These are phyloP conservation scores for Chorisops tibialis DNA, from an alignment of 2,888 invertebrate genomes.

Conservation along the genomic window DNA sequence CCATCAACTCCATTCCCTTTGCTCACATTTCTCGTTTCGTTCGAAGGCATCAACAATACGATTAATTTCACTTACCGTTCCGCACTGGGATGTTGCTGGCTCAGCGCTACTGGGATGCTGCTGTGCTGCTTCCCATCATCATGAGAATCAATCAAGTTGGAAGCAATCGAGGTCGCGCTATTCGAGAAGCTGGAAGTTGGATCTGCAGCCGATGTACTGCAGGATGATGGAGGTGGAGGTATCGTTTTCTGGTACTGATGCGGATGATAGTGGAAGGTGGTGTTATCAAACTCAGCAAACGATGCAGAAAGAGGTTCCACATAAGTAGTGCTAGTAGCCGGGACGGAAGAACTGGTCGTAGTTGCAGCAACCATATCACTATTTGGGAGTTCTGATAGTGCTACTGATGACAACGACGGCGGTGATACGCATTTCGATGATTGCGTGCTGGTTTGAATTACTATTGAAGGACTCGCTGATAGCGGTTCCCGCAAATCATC, in stretches of 20 bases:
- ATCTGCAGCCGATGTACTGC: not conserved
- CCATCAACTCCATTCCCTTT: no score
- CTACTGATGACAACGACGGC: not conserved
- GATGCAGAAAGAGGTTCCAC: conserved; percentile 17
- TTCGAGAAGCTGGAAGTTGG: not conserved
- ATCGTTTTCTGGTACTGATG: conserved; percentile 27
- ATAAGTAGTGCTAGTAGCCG: not conserved
- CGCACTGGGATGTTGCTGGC: conserved; percentile 27
- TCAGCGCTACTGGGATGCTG: conserved; percentile 48
- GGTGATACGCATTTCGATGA: not conserved
- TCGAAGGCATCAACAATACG: conserved; percentile 35
- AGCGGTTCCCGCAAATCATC: conserved; percentile 1
- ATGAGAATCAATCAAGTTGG: conserved; percentile 48
- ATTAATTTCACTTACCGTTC: conserved; percentile 35
- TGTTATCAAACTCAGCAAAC: not conserved
- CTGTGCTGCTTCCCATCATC: conserved; percentile 60
- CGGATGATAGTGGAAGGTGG: not conserved
- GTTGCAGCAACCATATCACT: no score
- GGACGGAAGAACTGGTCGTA: not conserved
- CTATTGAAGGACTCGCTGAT: not conserved
- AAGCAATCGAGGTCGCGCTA: conserved; percentile 10
- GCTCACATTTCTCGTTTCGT: conserved; percentile 3
- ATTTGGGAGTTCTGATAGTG: not conserved
- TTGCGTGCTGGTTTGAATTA: not conserved
- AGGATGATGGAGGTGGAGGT: not conserved